These are phyloP conservation scores for Naja naja DNA, from an alignment of 2,113 vertebrate species.

Conservation along the genomic window DNA sequence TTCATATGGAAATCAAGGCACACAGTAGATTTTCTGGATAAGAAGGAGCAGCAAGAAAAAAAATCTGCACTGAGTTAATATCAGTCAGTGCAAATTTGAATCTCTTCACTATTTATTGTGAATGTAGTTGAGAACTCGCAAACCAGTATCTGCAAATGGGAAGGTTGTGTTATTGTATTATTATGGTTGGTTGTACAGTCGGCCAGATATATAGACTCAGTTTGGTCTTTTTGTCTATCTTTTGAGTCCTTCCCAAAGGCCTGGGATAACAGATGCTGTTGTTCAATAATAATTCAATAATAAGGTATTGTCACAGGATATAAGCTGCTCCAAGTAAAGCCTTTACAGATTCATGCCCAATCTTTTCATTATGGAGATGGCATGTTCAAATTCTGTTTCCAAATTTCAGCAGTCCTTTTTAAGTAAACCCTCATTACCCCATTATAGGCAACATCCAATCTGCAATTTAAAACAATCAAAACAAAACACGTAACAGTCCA, in stretches of 20 bases:
- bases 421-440: neutral
- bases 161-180: neutral
- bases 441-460: neutral
- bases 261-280: neutral
- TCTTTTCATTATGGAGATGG: neutral
- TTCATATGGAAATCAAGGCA: neutral
- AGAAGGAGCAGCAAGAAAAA: neutral
- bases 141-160: neutral
- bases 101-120: neutral
- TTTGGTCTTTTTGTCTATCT: neutral
- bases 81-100: neutral
- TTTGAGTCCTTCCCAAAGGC: neutral
- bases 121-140: neutral
- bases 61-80: neutral
- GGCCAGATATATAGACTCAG: neutral
- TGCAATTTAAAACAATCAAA: neutral
- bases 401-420: neutral
- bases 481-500: neutral
- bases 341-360: neutral
- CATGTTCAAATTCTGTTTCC: neutral
- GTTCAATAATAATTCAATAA: no score
- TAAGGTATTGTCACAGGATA: neutral
- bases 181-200: neutral
- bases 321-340: neutral
- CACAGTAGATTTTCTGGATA: neutral